Percentiles rank a stretch among this genome's conserved stretches.
phyloP scores from a whole-genome alignment of 2,113 vertebrate species.

The Nibea albiflora region DNA sequence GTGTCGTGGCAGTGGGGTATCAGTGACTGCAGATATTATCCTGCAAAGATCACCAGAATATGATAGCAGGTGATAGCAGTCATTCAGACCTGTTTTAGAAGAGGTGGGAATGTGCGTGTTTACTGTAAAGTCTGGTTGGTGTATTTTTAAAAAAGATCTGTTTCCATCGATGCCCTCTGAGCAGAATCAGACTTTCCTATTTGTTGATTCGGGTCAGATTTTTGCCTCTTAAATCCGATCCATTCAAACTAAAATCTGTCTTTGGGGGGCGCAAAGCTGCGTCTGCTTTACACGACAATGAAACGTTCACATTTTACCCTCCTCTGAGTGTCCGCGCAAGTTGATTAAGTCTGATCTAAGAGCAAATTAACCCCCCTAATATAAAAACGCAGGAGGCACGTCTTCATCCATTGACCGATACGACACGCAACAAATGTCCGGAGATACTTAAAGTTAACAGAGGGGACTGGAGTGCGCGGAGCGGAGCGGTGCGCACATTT shows the following conservation, averaged over 20 bases:
- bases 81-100: slow-evolving; percentile 21
- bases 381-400: not conserved
- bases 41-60: slow-evolving; percentile 53
- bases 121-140: slow-evolving; percentile 33
- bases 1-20: slow-evolving; percentile 38
- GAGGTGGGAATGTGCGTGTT: slow-evolving; percentile 10
- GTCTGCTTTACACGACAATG: not conserved
- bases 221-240: not conserved
- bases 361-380: not conserved
- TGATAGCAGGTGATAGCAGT: slow-evolving; percentile 53
- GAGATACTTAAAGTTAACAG: not conserved
- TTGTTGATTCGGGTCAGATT: not conserved
- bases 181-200: not conserved
- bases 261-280: not conserved
- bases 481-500: not conserved
- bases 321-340: too few relatives aligned
- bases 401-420: not conserved
- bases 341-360: not conserved
- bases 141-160: not conserved
- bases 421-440: not conserved
- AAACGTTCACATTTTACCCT: not conserved
- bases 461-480: not conserved
- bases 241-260: not conserved
- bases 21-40: slow-evolving; percentile 54
- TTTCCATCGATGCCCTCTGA: not conserved